Evolutionary conservation across 2,888 invertebrate species (phyloP).

Genomic region (Heliconius erato): DNA sequence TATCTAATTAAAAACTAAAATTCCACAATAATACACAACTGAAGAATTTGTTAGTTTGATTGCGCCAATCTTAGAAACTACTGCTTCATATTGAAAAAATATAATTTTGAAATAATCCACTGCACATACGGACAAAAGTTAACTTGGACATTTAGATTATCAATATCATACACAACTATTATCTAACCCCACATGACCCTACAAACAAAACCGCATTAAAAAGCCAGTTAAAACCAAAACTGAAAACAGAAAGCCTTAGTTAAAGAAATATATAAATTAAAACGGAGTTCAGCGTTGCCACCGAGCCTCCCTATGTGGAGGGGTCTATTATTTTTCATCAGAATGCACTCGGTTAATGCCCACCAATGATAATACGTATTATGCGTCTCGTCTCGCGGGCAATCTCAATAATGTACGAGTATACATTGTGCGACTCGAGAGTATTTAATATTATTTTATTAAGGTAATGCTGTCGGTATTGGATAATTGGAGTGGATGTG

Average conservation of each 20-base stretch:
- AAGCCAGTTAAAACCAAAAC: no score
- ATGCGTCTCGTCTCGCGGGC: slow-evolving; percentile 68
- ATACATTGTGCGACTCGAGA: slow-evolving; percentile 63
- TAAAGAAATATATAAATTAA: slow-evolving; percentile 20
- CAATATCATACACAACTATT: no score
- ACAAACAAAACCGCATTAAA: no score
- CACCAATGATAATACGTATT: slow-evolving; percentile 76
- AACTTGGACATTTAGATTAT: no score
- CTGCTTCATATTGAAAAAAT: not conserved
- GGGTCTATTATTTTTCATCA: slow-evolving; percentile 80
- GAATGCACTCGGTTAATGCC: slow-evolving; percentile 81
- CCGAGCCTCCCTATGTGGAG: slow-evolving; percentile 63
- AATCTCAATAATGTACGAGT: slow-evolving; percentile 73
- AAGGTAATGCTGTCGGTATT: slow-evolving; percentile 51
- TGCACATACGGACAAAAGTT: no score
- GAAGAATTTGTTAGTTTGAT: not conserved
- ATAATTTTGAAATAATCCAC: not conserved
- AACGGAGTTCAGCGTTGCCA: slow-evolving; percentile 46
- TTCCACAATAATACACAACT: no score
- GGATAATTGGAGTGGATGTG: slow-evolving; percentile 7
- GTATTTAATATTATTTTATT: slow-evolving; percentile 65
- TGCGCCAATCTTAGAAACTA: not conserved
- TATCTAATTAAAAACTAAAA: no score
- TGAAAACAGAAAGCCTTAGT: not conserved
- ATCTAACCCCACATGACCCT: no score